phyloP scores from a whole-genome alignment of 2,113 vertebrate genomes.

The Ictalurus furcatus region DNA sequence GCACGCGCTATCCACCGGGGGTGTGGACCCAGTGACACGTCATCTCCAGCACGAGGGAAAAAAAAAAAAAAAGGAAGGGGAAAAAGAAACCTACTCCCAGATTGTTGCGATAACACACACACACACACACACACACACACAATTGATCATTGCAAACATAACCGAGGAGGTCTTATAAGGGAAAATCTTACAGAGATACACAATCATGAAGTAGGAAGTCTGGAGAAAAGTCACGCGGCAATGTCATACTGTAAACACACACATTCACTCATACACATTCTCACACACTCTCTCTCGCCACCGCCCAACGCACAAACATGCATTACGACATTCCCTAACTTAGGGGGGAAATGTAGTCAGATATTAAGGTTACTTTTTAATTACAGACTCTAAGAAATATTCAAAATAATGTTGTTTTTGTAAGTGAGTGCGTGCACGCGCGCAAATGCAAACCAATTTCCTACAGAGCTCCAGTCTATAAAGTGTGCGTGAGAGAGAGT shows the following conservation, averaged over 20 bases:
- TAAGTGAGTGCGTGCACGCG: no score
- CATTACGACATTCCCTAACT: constrained; percentile 19
- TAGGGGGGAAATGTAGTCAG: neutral
- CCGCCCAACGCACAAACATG: constrained; percentile 64
- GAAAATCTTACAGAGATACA: neutral
- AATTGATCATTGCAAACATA: neutral
- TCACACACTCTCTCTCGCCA: constrained; percentile 61
- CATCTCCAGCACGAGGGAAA: constrained; percentile 70
- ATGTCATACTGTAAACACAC: constrained; percentile 74
- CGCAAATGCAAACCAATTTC: neutral
- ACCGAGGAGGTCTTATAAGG: neutral
- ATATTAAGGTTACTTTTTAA: neutral
- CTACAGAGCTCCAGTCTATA: neutral
- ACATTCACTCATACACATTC: constrained; percentile 43
- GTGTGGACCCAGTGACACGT: constrained; percentile 72
- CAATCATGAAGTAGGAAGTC: constrained; percentile 47
- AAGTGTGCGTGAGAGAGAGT: neutral
- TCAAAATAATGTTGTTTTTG: neutral
- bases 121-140: neutral
- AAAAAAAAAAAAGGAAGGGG: neutral
- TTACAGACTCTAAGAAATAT: neutral
- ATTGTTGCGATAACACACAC: constrained; percentile 35
- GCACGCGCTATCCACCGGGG: constrained; percentile 59
- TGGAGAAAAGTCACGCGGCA: constrained; percentile 68
- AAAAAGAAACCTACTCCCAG: constrained; percentile 49